Evolutionary conservation across 2,888 invertebrate genomes (phyloP), one percentile per base, ranked within the genome.

Genomic region (Pharmacophagus antenor): DNA sequence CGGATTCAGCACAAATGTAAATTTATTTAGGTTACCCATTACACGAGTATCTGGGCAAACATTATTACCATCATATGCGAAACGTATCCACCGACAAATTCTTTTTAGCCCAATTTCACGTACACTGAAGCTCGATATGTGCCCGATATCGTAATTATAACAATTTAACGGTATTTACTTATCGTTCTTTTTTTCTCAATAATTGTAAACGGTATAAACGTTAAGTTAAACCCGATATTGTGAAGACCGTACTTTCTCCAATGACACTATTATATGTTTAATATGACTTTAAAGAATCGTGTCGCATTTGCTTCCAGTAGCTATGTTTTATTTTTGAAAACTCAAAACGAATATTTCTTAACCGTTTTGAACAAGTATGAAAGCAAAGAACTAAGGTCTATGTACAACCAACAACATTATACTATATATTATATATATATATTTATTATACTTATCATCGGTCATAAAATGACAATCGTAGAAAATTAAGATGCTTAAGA

Each of bases 11-110:
- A 76, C 75, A 79, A 44, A 44, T 76, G 73, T 69, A 69, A 56
- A 75, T 79, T 79, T 77, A 82, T 82, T 76, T 76, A 61, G 85
- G 83, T 83, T 80, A 83, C 73, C n/a, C 67, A 75, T 79, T 70
- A 74, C 77, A 69, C 69, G 63, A 55, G 67, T 76, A 75, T 79
- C 77, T 75, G 67, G 77, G 78, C 80, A 74, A 77, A 72, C 70
- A 61, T 54, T 52, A 63, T 18, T 25, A 37, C 41, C 44, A 27
- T 27, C 41, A 18, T 27, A 46, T 12, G 48, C 42, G 27, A 52
- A 52, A 52, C 42, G 22, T 37, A 46, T 37, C 46, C 54, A 49
- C 27, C 21, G 18, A 1, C 25, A 46, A 55, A 55, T 44, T 15
- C 7, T 25, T 44, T 60, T 48, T 42, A 42, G 42, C 41, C 48